Base-by-base conservation (phyloP, 2,797 vertebrate species). In the Hemitrygon akajei region DNA sequence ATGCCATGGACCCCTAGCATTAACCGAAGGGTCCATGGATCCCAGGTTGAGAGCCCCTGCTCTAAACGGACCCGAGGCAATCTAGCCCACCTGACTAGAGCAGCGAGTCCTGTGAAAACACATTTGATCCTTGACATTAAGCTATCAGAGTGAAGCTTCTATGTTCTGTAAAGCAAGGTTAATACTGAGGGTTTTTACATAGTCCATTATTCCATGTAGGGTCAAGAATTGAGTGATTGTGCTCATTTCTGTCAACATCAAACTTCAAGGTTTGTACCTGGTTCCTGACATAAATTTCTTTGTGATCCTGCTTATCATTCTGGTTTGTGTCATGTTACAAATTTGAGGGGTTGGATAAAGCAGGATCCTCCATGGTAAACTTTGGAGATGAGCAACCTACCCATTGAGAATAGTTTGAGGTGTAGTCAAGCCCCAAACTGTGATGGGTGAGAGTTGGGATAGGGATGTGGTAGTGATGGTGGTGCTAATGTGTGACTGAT, bases 221-320 rank as follows among this genome's bases (percentile, higher is more conserved):
- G 37, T 75, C 40, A 40, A 92, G 71, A 93, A 76, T 27, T 58
- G 73, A 92, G 27, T 73, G 89, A 73, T 40, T 71, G 69, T 69
- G 27, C 71, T 93, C 11, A 25, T 7, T 10, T 9, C 66, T 25
- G 69, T 30, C n/a, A 27, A 60, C 37, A 30, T 16, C 14, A 12
- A 76, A 30, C 73, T 73, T 22, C 22, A 93, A 25, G 73, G 66
- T 75, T 93, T 76, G 37, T n/a, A n/a, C 91, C 7, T 18, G 47
- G 86, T 56, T 76, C 16, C 91, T 75, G 71, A 63, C 84, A 79
- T 58, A 22, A 66, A 89, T 89, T 75, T 75, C 69, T 92, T 75
- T 30, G 20, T 9, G 27, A 93, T 93, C 47, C 10, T 73, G 40
- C 91, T 56, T 63, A 91, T 91, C 34, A 40, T 25, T 40, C 37